Evolutionary conservation across 2,888 invertebrate genomes (phyloP).

Genomic region (Sinopyrophorus schimmeli): DNA sequence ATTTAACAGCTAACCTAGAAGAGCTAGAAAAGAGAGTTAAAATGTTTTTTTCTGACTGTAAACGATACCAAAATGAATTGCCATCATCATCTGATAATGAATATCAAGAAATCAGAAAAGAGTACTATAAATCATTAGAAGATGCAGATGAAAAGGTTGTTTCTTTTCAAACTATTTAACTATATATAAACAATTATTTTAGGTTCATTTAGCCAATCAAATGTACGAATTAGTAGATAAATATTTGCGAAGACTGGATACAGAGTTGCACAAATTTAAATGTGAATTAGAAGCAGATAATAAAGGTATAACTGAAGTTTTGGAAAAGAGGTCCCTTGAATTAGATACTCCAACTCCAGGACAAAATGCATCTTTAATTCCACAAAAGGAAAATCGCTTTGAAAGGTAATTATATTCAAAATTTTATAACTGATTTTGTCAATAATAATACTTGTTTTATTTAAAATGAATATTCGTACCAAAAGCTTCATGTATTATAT

Average conservation of each 20-base stretch:
- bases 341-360: slow-evolving; percentile 67
- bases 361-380: slow-evolving; percentile 44
- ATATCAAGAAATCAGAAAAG: slow-evolving; percentile 79
- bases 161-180: no score
- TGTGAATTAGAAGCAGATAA: slow-evolving; percentile 99
- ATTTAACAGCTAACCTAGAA: slow-evolving; percentile 78
- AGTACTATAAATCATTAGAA: slow-evolving; percentile 89
- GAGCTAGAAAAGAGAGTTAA: slow-evolving; percentile 88
- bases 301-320: slow-evolving; percentile 93
- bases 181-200: slow-evolving; percentile 4
- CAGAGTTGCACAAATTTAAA: slow-evolving; percentile 95
- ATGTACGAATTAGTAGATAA: slow-evolving; percentile 94
- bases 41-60: slow-evolving; percentile 82
- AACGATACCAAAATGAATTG: slow-evolving; percentile 66
- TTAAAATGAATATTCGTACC: background rate
- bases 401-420: slow-evolving; percentile 43
- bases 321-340: slow-evolving; percentile 92
- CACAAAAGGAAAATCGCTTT: slow-evolving; percentile 73
- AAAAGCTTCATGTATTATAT: no score
- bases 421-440: background rate
- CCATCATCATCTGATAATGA: slow-evolving; percentile 79
- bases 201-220: slow-evolving; percentile 83
- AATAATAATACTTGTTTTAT: slow-evolving; percentile 4
- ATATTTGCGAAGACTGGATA: slow-evolving; percentile 84
- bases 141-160: slow-evolving; percentile 92